Conservation (phyloP, 2,888 invertebrate genomes). For the Lissocephala sabroskyi region DNA sequence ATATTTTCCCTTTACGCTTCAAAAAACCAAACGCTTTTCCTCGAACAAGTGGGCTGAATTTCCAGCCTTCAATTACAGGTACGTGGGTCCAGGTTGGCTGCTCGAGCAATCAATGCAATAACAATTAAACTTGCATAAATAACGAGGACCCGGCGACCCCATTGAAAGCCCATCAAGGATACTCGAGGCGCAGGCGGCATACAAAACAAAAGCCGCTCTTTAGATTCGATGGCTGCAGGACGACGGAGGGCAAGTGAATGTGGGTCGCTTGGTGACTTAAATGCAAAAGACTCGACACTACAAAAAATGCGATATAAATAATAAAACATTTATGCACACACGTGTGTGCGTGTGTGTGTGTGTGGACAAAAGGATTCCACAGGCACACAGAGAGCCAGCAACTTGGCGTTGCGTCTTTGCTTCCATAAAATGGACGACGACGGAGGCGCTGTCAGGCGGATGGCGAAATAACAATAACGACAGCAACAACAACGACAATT, state of each 20-base stretch:
- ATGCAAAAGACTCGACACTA: constrained; percentile 21
- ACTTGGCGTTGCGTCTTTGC: constrained; percentile 9
- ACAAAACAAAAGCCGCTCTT: constrained; percentile 9
- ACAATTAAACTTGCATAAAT: background rate
- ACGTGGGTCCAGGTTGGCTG: no score
- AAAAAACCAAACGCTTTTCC: background rate
- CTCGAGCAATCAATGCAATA: background rate
- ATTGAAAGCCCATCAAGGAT: background rate
- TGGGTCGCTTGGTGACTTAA: constrained; percentile 35
- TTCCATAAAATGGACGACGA: constrained; percentile 10
- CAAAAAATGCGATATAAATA: constrained; percentile 52
- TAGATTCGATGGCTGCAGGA: constrained; percentile 14
- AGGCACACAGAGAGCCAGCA: constrained; percentile 13
- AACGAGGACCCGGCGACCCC: background rate
- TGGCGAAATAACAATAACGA: no score
- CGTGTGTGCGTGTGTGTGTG: constrained; percentile 11
- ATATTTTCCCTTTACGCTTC: background rate
- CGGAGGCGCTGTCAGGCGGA: constrained; percentile 4
- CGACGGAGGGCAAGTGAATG: no score
- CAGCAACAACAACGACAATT: constrained; percentile 54
- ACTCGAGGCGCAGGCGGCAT: background rate
- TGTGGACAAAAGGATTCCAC: constrained; percentile 46
- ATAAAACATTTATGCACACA: constrained; percentile 51
- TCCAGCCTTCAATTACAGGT: no score
- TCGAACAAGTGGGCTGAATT: background rate